Evolutionary conservation across 2,113 vertebrate species (phyloP).

Genomic region (Proteles cristata): DNA sequence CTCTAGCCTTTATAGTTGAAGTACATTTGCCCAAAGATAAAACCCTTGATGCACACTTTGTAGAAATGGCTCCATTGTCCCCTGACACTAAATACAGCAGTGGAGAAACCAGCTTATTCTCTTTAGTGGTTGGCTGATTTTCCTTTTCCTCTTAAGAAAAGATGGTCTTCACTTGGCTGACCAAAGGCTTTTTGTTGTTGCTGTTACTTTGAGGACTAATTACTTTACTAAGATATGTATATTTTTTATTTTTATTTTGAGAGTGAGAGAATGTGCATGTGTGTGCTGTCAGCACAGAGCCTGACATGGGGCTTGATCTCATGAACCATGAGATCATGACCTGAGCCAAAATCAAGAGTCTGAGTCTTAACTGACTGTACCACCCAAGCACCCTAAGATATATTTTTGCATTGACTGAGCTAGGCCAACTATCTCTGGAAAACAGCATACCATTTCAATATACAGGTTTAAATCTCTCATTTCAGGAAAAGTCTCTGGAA

Average conservation of each 20-base stretch:
- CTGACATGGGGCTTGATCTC: no score
- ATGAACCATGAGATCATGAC: no score
- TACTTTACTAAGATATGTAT: not conserved
- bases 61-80: not conserved
- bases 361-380: no score
- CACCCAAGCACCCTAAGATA: not conserved
- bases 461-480: not conserved
- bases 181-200: not conserved
- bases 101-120: not conserved
- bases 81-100: not conserved
- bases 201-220: not conserved
- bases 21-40: not conserved
- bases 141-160: slow-evolving; percentile 27
- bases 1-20: not conserved
- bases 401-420: slow-evolving; percentile 13
- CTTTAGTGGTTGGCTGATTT: not conserved
- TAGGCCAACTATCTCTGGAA: not conserved
- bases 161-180: not conserved
- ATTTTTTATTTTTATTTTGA: not conserved
- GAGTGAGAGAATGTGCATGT: no score
- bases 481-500: slow-evolving; percentile 5
- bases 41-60: not conserved
- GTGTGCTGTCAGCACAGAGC: no score
- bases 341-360: no score
- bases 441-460: not conserved